These are phyloP conservation scores for Aleiodes alternator DNA, from an alignment of 2,888 invertebrate species.

Conservation along the genomic window DNA sequence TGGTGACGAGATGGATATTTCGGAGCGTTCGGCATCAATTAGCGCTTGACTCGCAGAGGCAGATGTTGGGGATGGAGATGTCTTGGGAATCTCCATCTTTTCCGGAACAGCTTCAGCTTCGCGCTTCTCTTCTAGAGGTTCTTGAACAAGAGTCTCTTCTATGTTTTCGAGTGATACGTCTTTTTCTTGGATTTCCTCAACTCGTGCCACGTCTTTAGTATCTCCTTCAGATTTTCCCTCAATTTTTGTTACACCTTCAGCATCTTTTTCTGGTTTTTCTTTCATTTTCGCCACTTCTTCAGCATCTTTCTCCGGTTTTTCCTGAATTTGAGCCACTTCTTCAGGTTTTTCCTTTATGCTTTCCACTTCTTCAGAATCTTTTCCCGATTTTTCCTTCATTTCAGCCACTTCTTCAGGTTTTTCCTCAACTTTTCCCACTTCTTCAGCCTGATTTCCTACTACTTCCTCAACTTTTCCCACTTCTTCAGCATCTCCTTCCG, in stretches of 20 bases:
- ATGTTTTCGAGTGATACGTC: neutral
- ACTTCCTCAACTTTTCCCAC: slow-evolving; percentile 55
- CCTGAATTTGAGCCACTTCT: too few relatives aligned
- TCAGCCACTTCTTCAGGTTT: slow-evolving; percentile 11
- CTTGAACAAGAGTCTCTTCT: slow-evolving; percentile 35
- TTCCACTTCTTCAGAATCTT: slow-evolving; percentile 30
- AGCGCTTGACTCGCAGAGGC: slow-evolving; percentile 49
- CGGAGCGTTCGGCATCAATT: slow-evolving; percentile 62
- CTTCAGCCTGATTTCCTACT: neutral
- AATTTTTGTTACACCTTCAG: too few relatives aligned
- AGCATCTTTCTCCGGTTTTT: slow-evolving; percentile 50
- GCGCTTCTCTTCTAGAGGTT: slow-evolving; percentile 56
- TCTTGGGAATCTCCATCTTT: slow-evolving; percentile 55
- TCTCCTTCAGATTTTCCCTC: slow-evolving; percentile 6
- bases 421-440: slow-evolving; percentile 30
- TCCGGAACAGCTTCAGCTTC: slow-evolving; percentile 52
- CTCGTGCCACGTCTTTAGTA: slow-evolving; percentile 26
- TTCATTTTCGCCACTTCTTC: neutral
- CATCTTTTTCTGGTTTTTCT: slow-evolving; percentile 38
- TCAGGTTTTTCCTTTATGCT: too few relatives aligned
- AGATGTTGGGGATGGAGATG: slow-evolving; percentile 55
- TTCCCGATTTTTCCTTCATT: too few relatives aligned
- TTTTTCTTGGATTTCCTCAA: slow-evolving; percentile 8
- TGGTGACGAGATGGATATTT: slow-evolving; percentile 18
- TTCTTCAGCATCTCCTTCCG: slow-evolving; percentile 33